Percentiles rank a stretch among this genome's conserved stretches.
phyloP scores from a whole-genome alignment of 2,888 invertebrate genomes.

The Onchidella celtica region DNA sequence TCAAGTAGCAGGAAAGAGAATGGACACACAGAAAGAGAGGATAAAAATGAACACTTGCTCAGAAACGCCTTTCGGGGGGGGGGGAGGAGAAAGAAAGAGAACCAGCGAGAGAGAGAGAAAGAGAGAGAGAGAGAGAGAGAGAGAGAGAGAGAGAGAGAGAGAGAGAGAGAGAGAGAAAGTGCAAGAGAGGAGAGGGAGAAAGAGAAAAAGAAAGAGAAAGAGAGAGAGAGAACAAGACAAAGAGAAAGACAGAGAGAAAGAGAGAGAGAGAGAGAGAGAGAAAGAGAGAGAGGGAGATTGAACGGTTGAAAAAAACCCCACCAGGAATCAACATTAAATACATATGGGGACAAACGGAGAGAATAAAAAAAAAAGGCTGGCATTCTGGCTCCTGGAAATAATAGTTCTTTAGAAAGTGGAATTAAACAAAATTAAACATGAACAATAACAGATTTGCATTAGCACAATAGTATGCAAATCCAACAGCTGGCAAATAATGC shows the following conservation, averaged over 20 bases:
- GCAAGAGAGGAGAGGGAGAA: not conserved
- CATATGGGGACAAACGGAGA: too few relatives aligned
- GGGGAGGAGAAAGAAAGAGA: not conserved
- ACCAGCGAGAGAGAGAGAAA: not conserved
- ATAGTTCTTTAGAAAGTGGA: too few relatives aligned
- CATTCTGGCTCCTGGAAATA: too few relatives aligned
- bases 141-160: not conserved
- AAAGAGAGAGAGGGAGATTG: not conserved
- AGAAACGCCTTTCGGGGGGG: not conserved
- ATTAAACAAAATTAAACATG: too few relatives aligned
- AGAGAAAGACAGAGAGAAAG: conserved; percentile 15
- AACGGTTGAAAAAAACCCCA: not conserved
- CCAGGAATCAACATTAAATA: too few relatives aligned
- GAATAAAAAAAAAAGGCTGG: too few relatives aligned
- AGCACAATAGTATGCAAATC: too few relatives aligned
- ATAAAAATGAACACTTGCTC: too few relatives aligned
- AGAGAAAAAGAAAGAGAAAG: not conserved
- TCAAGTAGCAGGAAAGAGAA: not conserved
- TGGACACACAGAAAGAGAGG: not conserved
- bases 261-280: conserved; percentile 24
- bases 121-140: conserved; percentile 14
- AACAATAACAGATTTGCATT: too few relatives aligned
- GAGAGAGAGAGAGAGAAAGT: not conserved
- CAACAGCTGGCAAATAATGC: too few relatives aligned
- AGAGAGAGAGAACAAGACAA: not conserved